These are phyloP conservation scores for Danio aesculapii DNA, from an alignment of 2,797 vertebrate species.

Conservation along the genomic window DNA sequence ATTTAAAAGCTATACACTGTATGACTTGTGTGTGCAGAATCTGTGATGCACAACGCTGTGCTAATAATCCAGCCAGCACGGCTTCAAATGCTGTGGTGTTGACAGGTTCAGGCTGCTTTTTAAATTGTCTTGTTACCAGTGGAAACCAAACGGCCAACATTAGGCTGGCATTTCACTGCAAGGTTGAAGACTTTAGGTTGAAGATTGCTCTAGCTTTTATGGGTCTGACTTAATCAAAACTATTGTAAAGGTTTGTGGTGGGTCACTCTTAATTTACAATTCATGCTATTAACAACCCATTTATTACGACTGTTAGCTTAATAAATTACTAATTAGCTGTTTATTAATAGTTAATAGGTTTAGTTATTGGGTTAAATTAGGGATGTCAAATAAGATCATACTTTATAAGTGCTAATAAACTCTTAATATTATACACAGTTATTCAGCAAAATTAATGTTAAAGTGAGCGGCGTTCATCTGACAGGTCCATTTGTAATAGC, in stretches of 20 bases:
- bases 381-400: too few relatives aligned
- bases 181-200: background rate
- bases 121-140: constrained; percentile 43
- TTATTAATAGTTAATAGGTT: too few relatives aligned
- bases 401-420: too few relatives aligned
- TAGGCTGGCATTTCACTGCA: background rate
- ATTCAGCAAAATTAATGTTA: too few relatives aligned
- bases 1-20: background rate
- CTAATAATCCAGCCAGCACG: constrained; percentile 23
- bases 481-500: too few relatives aligned
- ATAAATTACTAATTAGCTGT: too few relatives aligned
- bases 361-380: too few relatives aligned
- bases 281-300: too few relatives aligned
- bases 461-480: too few relatives aligned
- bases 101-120: constrained; percentile 44
- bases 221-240: background rate
- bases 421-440: too few relatives aligned
- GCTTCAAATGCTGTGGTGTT: constrained; percentile 18
- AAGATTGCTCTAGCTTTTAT: background rate
- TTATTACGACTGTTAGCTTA: too few relatives aligned
- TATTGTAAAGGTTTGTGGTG: background rate
- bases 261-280: too few relatives aligned
- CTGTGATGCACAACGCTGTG: background rate
- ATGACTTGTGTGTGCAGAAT: background rate
- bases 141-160: constrained; percentile 47